A percentile compares a stretch with the other conserved stretches of the same genome.
Conservation (phyloP, 2,888 invertebrate species). For the Prosopocoilus inquinatus region DNA sequence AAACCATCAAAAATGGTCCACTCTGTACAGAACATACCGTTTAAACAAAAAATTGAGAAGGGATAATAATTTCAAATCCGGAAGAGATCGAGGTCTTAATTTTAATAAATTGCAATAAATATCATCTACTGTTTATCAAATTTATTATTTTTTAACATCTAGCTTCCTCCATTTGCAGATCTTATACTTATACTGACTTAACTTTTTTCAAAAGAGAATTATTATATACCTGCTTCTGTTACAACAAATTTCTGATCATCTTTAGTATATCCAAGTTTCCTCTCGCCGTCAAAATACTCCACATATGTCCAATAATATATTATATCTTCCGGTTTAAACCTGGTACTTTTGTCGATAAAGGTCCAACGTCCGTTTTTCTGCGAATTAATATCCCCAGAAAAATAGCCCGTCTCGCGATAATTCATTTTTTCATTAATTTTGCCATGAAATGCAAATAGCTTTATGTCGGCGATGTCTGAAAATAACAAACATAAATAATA, state of each 20-base stretch:
- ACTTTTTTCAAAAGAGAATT: background rate
- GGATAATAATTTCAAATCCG: no score
- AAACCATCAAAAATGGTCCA: no score
- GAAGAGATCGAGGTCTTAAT: no score
- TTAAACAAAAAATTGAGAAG: no score
- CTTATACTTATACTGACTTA: background rate
- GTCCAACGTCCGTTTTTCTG: slow-evolving; percentile 65
- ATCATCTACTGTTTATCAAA: no score
- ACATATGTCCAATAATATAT: slow-evolving; percentile 77
- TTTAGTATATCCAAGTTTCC: slow-evolving; percentile 61
- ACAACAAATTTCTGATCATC: slow-evolving; percentile 61
- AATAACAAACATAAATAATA: slow-evolving; percentile 7
- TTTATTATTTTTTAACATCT: no score
- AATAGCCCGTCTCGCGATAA: slow-evolving; percentile 65
- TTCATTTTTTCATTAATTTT: slow-evolving; percentile 72
- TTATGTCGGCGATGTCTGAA: slow-evolving; percentile 62
- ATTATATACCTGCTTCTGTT: slow-evolving; percentile 18
- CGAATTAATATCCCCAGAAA: slow-evolving; percentile 63
- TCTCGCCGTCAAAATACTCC: slow-evolving; percentile 55
- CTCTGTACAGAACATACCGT: no score
- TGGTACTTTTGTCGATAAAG: slow-evolving; percentile 60
- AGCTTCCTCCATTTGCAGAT: background rate
- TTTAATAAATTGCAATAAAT: no score
- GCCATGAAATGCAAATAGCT: slow-evolving; percentile 72
- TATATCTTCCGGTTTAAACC: slow-evolving; percentile 64